A percentile compares a stretch with the other conserved stretches of the same genome.
Conservation (phyloP, 2,888 invertebrate species). For the Hemicrepidius hirtus region DNA sequence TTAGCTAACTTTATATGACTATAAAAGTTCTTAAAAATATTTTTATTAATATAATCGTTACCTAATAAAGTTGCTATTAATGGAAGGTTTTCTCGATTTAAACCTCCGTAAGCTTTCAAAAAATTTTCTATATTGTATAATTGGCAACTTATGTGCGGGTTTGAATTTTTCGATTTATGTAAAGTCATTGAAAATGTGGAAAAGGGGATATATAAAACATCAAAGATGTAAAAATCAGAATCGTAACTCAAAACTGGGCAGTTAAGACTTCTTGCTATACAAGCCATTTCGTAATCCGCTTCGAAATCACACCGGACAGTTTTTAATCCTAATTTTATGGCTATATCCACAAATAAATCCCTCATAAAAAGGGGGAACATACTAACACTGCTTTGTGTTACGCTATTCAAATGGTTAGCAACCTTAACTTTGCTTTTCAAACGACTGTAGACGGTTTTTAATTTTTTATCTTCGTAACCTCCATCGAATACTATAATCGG, state of each 20-base stretch:
- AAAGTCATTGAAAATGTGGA: slow-evolving; percentile 76
- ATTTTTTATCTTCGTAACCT: slow-evolving; percentile 82
- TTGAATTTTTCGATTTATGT: slow-evolving; percentile 53
- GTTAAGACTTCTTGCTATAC: slow-evolving; percentile 83
- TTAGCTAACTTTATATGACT: slow-evolving; percentile 77
- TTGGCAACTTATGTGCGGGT: slow-evolving; percentile 75
- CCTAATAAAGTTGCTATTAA: slow-evolving; percentile 89
- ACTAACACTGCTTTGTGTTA: slow-evolving; percentile 74
- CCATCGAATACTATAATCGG: slow-evolving; percentile 89
- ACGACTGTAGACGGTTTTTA: slow-evolving; percentile 79
- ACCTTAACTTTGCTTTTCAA: slow-evolving; percentile 77
- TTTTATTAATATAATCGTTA: slow-evolving; percentile 88
- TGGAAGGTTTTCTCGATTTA: slow-evolving; percentile 82
- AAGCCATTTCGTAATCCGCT: slow-evolving; percentile 92
- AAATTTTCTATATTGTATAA: slow-evolving; percentile 84
- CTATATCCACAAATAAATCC: slow-evolving; percentile 83
- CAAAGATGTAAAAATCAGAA: slow-evolving; percentile 95
- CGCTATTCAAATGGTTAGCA: slow-evolving; percentile 75
- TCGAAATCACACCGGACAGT: slow-evolving; percentile 88
- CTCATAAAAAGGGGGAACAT: slow-evolving; percentile 86
- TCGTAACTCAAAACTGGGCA: slow-evolving; percentile 95
- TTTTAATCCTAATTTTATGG: slow-evolving; percentile 79
- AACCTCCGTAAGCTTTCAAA: slow-evolving; percentile 78
- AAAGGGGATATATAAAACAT: slow-evolving; percentile 88
- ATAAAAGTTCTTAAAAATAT: slow-evolving; percentile 83